Evolutionary conservation across 2,888 invertebrate genomes (phyloP).

Genomic region (Eugnorisma glareosa): DNA sequence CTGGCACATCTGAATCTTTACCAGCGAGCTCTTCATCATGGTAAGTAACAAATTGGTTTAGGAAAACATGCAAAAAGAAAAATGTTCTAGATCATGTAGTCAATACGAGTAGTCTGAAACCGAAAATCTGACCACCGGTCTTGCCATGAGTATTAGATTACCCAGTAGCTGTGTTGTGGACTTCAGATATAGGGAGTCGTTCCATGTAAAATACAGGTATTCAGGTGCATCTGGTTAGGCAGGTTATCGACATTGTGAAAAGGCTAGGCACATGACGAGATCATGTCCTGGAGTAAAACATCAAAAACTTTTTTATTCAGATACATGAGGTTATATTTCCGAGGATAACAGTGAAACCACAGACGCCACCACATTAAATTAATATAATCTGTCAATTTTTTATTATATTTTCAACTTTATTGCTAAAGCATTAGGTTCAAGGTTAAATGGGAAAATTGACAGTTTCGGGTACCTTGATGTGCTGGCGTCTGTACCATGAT

Average conservation of each 20-base stretch:
- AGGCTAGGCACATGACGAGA: background rate
- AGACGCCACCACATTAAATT: too few species aligned
- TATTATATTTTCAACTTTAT: too few species aligned
- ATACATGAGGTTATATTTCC: background rate
- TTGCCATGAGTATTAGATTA: background rate
- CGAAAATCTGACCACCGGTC: background rate
- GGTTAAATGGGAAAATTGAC: too few species aligned
- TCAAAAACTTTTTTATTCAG: background rate
- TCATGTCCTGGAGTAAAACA: background rate
- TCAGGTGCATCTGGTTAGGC: background rate
- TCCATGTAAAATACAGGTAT: background rate
- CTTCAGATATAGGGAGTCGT: background rate
- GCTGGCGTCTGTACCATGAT: background rate
- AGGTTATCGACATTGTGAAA: background rate
- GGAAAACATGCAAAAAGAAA: too few species aligned
- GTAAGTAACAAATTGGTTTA: too few species aligned
- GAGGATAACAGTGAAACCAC: background rate
- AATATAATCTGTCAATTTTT: too few species aligned
- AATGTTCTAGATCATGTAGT: background rate
- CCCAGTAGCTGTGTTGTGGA: background rate
- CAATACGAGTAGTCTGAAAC: background rate
- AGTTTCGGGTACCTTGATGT: too few species aligned
- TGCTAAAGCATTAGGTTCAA: too few species aligned
- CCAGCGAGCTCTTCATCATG: slow-evolving; percentile 96
- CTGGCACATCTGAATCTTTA: slow-evolving; percentile 95